A percentile compares a stretch with the other conserved stretches of the same genome.
phyloP scores from a whole-genome alignment of 2,888 invertebrate species.

The Cetonia aurata region DNA sequence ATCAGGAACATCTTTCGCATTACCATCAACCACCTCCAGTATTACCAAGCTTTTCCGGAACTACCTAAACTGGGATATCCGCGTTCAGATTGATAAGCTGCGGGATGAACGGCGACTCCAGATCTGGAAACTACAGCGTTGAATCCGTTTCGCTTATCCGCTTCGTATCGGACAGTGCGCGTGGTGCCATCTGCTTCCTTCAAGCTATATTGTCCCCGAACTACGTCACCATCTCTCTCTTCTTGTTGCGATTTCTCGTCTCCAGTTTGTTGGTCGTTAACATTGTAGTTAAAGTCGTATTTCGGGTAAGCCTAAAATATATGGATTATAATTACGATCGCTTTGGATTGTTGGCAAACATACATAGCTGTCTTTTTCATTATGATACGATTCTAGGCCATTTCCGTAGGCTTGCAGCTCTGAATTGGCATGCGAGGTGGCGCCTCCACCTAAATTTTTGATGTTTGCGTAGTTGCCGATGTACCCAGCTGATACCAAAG shows the following conservation, averaged over 20 bases:
- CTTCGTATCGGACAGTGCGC: conserved; percentile 18
- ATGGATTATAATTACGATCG: no score
- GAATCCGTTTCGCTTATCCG: conserved; percentile 16
- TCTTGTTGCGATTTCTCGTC: conserved; percentile 29
- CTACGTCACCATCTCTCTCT: conserved; percentile 21
- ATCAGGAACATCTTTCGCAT: not conserved
- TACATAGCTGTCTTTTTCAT: conserved; percentile 13
- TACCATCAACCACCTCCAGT: not conserved
- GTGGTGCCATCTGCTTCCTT: conserved; percentile 27
- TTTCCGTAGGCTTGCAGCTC: conserved; percentile 22
- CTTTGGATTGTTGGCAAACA: not conserved
- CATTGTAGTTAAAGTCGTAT: conserved; percentile 22
- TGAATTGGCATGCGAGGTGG: conserved; percentile 18
- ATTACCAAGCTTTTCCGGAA: not conserved
- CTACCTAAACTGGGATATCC: not conserved
- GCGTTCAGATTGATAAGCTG: not conserved
- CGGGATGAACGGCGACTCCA: conserved; percentile 33
- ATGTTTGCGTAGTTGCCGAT: conserved; percentile 24
- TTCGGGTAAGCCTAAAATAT: conserved; percentile 20
- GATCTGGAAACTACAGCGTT: conserved; percentile 37
- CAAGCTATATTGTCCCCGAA: conserved; percentile 6
- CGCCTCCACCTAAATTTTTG: conserved; percentile 20
- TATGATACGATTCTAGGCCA: not conserved
- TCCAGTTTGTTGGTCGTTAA: conserved; percentile 22
- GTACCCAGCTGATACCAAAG: conserved; percentile 32